Conservation (phyloP, 1,140 invertebrate species). For the Caenorhabditis remanei region DNA sequence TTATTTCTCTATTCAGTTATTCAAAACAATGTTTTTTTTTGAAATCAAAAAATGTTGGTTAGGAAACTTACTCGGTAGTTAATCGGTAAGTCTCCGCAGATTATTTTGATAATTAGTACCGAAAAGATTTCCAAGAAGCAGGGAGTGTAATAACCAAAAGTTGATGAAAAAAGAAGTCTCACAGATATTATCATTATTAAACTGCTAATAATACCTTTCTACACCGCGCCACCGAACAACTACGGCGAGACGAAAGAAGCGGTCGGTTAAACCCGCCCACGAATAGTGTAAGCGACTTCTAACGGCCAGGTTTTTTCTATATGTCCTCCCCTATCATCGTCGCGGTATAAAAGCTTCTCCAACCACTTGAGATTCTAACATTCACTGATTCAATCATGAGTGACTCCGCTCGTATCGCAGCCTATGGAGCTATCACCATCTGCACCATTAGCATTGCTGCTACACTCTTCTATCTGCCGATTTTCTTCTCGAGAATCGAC, state of each 20-base stretch:
- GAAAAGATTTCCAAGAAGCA: no score
- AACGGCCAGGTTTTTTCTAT: constrained; percentile 10
- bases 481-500: constrained; percentile 49
- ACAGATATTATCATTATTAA: constrained; percentile 19
- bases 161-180: no score
- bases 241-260: constrained; percentile 20
- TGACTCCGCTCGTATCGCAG: constrained; percentile 54
- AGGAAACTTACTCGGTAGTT: no score
- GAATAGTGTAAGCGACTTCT: constrained; percentile 33
- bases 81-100: no score
- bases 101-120: no score
- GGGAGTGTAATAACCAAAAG: no score
- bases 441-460: constrained; percentile 57
- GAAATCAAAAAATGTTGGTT: no score
- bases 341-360: constrained; percentile 24
- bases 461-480: constrained; percentile 57
- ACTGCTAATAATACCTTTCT: not conserved
- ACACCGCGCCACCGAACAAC: not conserved
- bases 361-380: constrained; percentile 33
- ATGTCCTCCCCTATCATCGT: not conserved
- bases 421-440: constrained; percentile 57
- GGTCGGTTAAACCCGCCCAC: constrained; percentile 27
- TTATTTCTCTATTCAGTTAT: no score
- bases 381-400: constrained; percentile 38
- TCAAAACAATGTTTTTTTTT: no score